Evolutionary conservation across 2,113 vertebrate species (phyloP).

Genomic region (Zootoca vivipara): DNA sequence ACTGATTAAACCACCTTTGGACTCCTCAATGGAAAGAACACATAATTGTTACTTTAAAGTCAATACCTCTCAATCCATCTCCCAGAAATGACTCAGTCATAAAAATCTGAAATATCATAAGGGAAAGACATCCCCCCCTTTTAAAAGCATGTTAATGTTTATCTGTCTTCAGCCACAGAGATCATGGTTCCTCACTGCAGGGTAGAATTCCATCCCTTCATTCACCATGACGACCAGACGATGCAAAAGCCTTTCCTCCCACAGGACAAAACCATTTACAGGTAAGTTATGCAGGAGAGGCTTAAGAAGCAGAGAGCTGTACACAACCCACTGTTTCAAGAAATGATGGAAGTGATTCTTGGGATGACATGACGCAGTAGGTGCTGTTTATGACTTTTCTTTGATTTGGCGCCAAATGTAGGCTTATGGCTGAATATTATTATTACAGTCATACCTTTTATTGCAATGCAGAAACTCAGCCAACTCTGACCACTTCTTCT

Average conservation of each 20-base stretch:
- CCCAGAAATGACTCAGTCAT: constrained; percentile 7
- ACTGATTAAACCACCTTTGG: constrained; percentile 43
- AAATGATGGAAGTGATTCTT: background rate
- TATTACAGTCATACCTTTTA: constrained; percentile 2
- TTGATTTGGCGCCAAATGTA: background rate
- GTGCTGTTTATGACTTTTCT: background rate
- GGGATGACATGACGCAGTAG: background rate
- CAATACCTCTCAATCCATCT: background rate
- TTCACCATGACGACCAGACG: constrained; percentile 9
- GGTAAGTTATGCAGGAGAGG: constrained; percentile 26
- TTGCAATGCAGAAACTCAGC: background rate
- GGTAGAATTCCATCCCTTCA: constrained; percentile 3
- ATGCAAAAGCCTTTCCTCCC: constrained; percentile 19
- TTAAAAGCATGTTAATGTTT: constrained; percentile 26
- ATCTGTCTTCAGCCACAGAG: constrained; percentile 26
- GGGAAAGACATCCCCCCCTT: constrained; percentile 17
- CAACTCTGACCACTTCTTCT: background rate
- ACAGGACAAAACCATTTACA: background rate
- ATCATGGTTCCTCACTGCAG: constrained; percentile 16
- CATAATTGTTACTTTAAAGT: background rate
- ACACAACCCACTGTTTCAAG: constrained; percentile 20
- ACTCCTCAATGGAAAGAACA: constrained; percentile 23
- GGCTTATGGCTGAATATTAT: background rate
- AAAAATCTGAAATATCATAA: background rate
- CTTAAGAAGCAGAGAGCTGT: background rate